phyloP scores from a whole-genome alignment of 2,113 vertebrate genomes.

The Sceloporus undulatus region DNA sequence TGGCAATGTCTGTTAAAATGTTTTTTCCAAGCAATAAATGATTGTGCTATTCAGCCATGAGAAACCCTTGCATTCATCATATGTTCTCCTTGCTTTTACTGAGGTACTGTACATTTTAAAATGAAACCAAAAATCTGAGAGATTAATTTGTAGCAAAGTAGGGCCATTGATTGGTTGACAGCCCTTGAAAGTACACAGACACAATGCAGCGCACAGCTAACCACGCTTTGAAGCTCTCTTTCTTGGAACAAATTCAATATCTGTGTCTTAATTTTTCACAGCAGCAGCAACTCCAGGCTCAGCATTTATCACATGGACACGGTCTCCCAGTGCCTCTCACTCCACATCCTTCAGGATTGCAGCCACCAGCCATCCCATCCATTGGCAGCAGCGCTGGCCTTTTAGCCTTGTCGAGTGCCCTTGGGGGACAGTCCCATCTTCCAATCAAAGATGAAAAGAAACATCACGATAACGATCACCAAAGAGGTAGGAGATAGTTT shows the following conservation, averaged over 20 bases:
- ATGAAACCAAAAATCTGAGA: too few species aligned
- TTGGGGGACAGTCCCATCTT: conserved; percentile 86
- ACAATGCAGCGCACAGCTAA: background rate
- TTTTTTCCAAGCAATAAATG: background rate
- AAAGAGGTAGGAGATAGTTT: conserved; percentile 81
- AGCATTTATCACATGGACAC: conserved; percentile 88
- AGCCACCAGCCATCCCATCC: conserved; percentile 85
- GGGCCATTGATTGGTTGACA: conserved; percentile 26
- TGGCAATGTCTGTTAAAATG: background rate
- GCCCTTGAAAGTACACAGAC: background rate
- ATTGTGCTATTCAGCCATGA: conserved; percentile 1
- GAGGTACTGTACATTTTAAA: background rate
- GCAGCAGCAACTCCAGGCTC: conserved; percentile 91
- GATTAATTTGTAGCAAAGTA: conserved; percentile 15
- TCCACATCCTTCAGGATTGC: conserved; percentile 84
- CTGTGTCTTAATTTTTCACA: conserved; percentile 83
- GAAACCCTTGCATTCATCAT: background rate
- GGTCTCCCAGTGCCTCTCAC: conserved; percentile 87
- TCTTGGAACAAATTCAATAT: conserved; percentile 81
- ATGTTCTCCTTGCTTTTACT: background rate
- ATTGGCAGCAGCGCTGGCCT: conserved; percentile 87
- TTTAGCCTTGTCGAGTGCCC: conserved; percentile 85
- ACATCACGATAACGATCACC: conserved; percentile 88
- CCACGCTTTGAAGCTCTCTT: background rate
- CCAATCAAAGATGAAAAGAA: conserved; percentile 89